Evolutionary conservation across 2,113 vertebrate species (phyloP), one percentile per base, ranked within the genome.

Genomic region (Pterocles gutturalis): DNA sequence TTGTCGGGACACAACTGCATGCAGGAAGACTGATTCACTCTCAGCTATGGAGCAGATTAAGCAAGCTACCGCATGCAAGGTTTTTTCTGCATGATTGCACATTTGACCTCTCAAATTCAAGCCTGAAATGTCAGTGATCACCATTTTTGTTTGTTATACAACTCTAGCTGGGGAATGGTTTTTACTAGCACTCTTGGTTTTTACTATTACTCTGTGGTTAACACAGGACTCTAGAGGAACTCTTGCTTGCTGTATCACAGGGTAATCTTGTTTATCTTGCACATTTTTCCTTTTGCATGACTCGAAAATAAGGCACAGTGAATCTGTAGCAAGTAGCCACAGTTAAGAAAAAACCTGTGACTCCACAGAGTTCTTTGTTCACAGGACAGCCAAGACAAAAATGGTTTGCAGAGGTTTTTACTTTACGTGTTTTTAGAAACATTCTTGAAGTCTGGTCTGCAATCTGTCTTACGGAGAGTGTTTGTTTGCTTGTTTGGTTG

Each of bases 31-130:
- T 55, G 48, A 87, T 61, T 45, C 36, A 49, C 34, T 66, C 62
- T 36, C 57, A 84, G 49, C 25, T 75, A 29, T 8, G 16, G 28
- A 82, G 28, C 54, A 92, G 57, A 38, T 76, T 82, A 82, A 38
- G 48, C 65, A 72, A 84, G 61, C 26, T 79, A 64, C 22, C 2
- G 1, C n/a, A 67, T 4, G 25, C 48, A 57, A 87, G n/a, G 17
- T 38, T 4, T 87, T 81, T 84, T 75, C 45, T 76, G n/a, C 77
- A 41, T 62, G 13, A 61, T 11, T 92, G 53, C 72, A 49, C 28
- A 65, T 60, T 77, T 91, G 86, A 87, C 86, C 73, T 95, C 91
- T 81, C 72, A 80, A 69, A 94, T 83, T 94, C 75, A 89, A 83
- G 34, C 72, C 76, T 62, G 36, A 93, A 96, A 94, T 69, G 19